Evolutionary conservation across 2,888 invertebrate species (phyloP).

Genomic region (Scaptomyza cyrtandrae): DNA sequence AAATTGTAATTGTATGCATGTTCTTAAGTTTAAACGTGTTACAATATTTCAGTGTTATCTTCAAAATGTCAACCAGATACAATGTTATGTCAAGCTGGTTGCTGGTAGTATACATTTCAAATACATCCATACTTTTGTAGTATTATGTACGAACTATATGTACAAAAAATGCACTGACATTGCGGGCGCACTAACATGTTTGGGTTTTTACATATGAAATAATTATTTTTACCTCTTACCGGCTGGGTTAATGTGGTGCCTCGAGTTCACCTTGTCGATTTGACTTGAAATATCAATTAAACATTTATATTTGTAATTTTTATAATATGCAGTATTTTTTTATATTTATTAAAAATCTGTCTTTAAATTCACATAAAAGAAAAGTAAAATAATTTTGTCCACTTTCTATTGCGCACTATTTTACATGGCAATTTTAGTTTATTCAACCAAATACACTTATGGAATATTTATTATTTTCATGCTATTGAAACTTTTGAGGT

Average conservation of each 20-base stretch:
- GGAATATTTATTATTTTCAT: slow-evolving; percentile 1
- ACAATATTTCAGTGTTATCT: background rate
- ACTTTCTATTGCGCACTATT: slow-evolving; percentile 6
- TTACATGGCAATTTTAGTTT: background rate
- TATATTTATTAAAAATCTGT: background rate
- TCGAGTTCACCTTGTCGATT: background rate
- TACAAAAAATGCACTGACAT: slow-evolving; percentile 7
- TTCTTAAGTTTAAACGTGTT: background rate
- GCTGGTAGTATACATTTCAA: no score
- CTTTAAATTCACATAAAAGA: slow-evolving; percentile 11
- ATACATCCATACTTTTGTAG: background rate
- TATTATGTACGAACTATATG: background rate
- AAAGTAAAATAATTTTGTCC: slow-evolving; percentile 5
- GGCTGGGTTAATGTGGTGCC: slow-evolving; percentile 18
- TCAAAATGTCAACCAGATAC: background rate
- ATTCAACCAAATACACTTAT: background rate
- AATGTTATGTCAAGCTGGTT: no score
- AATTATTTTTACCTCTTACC: slow-evolving; percentile 49
- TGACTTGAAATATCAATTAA: background rate
- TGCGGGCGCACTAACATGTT: slow-evolving; percentile 13
- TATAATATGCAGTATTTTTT: background rate
- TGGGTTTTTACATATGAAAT: slow-evolving; percentile 23
- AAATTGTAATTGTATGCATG: no score
- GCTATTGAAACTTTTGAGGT: background rate
- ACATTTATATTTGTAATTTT: background rate